Evolutionary conservation across 2,797 vertebrate genomes (phyloP), one percentile per base, ranked within the genome.

Genomic region (Chrysocyon brachyurus): DNA sequence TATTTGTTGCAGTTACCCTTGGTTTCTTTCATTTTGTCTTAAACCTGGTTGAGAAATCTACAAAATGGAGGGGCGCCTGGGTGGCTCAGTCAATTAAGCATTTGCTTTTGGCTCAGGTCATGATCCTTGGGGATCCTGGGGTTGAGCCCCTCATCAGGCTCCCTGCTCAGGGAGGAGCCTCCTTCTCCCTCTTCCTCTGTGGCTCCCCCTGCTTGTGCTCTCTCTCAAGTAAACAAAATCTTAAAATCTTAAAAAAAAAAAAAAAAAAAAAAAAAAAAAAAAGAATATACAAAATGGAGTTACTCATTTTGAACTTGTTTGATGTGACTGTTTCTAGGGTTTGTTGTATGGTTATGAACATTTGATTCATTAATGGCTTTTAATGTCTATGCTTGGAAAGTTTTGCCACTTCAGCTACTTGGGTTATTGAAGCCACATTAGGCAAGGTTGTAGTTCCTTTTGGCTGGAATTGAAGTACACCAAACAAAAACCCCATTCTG

Each of bases 401-500:
- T 82, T 12, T 90, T 82, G 59, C 54, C 66, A 90, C 24, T 24
- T 19, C 5, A 49, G 22, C 15, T 92, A 49, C 56, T 33, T 94
- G 85, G 31, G 73, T 95, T 89, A 68, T 40, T 78, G 31, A 88
- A 94, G 63, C 56, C 57, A 54, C 21, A 15, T 64, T 33, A 94
- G 75, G 66, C 36, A 85, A 40, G 49, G 57, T 16, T 85, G 10
- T 59, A 57, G 33, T 81, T 89, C 14, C 56, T 88, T 89, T 49
- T 79, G 64, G 17, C n/a, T 33, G 52, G n/a, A 46, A 87, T 93
- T 90, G 46, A 90, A 90, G 81, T 81, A 56, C 36, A 70, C 28
- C 15, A 68, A 57, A 90, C 91, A 93, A 83, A 97, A 91, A 17
- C 7, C 70, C 33, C 24, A 5, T 72, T 97, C 82, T 95, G 22